Conservation (phyloP, 1,140 invertebrate species). For the Chlorops oryzae region DNA sequence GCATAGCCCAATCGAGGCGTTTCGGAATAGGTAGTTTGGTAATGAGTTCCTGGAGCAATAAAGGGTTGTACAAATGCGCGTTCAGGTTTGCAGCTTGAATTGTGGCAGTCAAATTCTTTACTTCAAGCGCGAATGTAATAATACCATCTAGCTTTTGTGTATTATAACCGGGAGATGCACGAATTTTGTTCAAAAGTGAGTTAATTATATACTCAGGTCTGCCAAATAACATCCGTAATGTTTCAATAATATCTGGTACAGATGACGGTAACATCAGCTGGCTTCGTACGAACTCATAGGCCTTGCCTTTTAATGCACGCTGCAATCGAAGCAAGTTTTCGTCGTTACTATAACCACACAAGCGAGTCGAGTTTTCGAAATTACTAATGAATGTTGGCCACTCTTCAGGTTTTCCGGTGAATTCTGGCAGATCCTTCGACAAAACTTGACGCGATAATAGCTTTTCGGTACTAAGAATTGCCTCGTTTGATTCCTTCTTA, state of each 20-base stretch:
- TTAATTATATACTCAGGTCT: too few species aligned
- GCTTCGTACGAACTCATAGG: not conserved
- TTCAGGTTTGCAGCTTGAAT: not conserved
- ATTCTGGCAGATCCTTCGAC: too few species aligned
- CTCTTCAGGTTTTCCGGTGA: too few species aligned
- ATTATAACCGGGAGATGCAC: too few species aligned
- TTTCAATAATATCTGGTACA: not conserved
- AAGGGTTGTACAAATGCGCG: not conserved
- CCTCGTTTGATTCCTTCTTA: too few species aligned
- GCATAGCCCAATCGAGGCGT: too few species aligned
- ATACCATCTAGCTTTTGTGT: too few species aligned
- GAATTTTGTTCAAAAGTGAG: too few species aligned
- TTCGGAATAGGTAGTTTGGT: not conserved
- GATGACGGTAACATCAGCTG: not conserved
- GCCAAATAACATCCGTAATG: slow-evolving; percentile 6
- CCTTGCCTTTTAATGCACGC: slow-evolving; percentile 1
- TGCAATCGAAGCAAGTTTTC: slow-evolving; percentile 11
- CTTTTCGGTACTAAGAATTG: too few species aligned
- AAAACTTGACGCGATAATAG: too few species aligned
- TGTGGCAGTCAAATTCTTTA: not conserved
- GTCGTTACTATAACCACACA: slow-evolving; percentile 5
- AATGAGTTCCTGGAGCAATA: not conserved
- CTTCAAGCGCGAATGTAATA: not conserved
- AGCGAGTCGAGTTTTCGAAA: too few species aligned
- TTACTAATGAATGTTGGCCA: too few species aligned